These are phyloP conservation scores for Pelochelys cantorii DNA, from an alignment of 2,797 vertebrate genomes.

Conservation along the genomic window DNA sequence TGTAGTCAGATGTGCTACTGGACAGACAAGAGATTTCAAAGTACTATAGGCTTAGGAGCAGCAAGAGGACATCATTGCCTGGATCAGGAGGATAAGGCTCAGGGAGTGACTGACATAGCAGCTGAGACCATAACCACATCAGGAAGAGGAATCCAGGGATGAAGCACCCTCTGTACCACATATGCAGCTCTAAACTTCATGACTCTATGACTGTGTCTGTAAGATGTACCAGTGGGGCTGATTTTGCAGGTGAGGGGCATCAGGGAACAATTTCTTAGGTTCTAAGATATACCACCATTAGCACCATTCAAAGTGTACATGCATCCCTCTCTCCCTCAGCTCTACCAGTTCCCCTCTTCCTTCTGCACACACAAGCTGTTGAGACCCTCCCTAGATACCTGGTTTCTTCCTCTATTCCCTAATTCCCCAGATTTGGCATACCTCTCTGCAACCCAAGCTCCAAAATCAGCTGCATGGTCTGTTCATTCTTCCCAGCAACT, in stretches of 20 bases:
- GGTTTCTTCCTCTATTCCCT: neutral
- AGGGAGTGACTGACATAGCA: neutral
- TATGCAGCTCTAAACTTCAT: neutral
- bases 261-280: neutral
- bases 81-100: conserved; percentile 42
- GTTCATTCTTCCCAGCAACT: neutral
- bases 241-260: neutral
- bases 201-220: neutral
- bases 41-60: conserved; percentile 2
- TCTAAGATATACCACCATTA: neutral
- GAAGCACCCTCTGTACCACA: neutral
- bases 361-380: neutral
- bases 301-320: neutral
- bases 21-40: neutral
- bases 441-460: conserved; percentile 3
- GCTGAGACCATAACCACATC: neutral
- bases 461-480: neutral
- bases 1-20: neutral
- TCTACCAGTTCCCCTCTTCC: neutral
- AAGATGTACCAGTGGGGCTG: rapidly evolving
- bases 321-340: neutral
- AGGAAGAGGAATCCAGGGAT: neutral
- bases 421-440: neutral
- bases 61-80: conserved; percentile 7
- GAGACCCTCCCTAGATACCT: rapidly evolving